Conservation (phyloP, 2,113 vertebrate genomes). For the Antidorcas marsupialis region DNA sequence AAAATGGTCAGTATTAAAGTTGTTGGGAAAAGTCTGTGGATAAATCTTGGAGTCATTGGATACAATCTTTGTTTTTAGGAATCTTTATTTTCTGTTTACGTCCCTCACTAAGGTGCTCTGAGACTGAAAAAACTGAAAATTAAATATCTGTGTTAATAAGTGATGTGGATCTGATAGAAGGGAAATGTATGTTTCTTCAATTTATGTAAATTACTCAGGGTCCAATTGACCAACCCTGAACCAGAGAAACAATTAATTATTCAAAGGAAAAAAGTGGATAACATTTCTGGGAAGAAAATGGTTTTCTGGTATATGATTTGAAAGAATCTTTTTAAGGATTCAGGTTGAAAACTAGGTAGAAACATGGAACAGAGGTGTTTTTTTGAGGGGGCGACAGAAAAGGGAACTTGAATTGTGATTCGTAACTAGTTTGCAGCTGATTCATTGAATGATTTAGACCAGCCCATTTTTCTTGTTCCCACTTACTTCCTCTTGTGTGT, state of each 20-base stretch:
- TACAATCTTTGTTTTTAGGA: not conserved
- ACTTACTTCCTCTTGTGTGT: not conserved
- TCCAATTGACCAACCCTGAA: not conserved
- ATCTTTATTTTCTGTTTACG: not conserved
- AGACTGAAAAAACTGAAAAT: not conserved
- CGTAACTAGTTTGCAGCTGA: not conserved
- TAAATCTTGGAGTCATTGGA: not conserved
- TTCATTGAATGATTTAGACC: not conserved
- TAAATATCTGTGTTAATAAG: no score
- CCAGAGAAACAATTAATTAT: not conserved
- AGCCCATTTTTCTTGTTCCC: not conserved
- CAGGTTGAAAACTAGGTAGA: not conserved
- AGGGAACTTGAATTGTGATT: not conserved
- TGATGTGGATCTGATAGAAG: not conserved
- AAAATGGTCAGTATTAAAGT: not conserved
- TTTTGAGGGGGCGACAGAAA: not conserved
- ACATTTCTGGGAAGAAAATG: not conserved
- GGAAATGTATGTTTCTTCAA: not conserved
- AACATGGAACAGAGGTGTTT: not conserved
- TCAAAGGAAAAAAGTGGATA: not conserved
- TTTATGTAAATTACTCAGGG: not conserved
- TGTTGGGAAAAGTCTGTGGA: not conserved
- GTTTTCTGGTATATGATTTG: not conserved
- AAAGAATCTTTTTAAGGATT: not conserved
- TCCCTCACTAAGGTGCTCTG: not conserved